Conservation (phyloP, 92 coral and sea anemone genomes). For the Palythoa caribaeorum region DNA sequence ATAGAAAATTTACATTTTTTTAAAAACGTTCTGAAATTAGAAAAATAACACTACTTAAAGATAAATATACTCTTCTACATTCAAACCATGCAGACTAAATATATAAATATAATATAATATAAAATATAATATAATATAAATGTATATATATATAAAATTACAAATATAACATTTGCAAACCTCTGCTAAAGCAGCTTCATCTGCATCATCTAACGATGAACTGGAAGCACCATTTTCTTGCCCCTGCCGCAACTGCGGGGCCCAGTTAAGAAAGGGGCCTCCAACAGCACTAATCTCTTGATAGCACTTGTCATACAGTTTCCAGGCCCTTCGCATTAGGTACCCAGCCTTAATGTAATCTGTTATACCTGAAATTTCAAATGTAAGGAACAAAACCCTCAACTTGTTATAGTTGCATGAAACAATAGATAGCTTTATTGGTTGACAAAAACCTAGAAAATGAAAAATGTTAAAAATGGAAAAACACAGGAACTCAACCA, state of each 20-base stretch:
- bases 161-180: neutral
- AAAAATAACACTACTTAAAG: no score
- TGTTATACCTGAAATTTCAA: slow-evolving; percentile 76
- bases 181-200: slow-evolving; percentile 52
- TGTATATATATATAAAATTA: no score
- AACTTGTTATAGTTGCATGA: neutral
- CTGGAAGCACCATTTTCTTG: slow-evolving; percentile 71
- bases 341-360: slow-evolving; percentile 96
- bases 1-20: no score
- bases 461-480: no score
- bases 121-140: no score
- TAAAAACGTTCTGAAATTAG: no score
- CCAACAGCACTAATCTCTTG: slow-evolving; percentile 86
- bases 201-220: slow-evolving; percentile 68
- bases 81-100: no score
- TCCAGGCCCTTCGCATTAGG: slow-evolving; percentile 97
- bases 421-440: no score
- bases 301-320: slow-evolving; percentile 89
- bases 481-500: no score
- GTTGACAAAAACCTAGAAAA: no score
- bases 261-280: slow-evolving; percentile 90
- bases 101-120: no score
- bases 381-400: neutral
- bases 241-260: slow-evolving; percentile 72
- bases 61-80: no score